Percentiles rank a stretch among this genome's conserved stretches.
Evolutionary conservation across 2,797 vertebrate genomes (phyloP).

Genomic region (Pachyuromys duprasi): DNA sequence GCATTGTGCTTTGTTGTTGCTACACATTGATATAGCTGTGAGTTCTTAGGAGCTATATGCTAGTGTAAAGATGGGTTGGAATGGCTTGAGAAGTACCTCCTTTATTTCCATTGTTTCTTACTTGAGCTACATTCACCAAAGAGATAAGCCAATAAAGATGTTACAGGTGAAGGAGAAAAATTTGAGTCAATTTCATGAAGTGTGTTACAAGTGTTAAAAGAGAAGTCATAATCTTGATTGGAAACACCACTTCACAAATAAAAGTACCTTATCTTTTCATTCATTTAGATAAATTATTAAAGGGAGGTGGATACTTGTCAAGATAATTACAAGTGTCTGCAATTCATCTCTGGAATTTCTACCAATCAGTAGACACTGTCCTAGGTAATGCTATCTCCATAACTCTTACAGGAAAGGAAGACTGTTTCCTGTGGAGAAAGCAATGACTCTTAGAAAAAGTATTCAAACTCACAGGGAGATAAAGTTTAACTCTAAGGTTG

Average conservation of each 20-base stretch:
- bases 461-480: background rate
- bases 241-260: background rate
- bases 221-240: background rate
- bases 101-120: background rate
- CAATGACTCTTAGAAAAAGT: background rate
- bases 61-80: background rate
- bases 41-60: background rate
- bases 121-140: background rate
- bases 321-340: background rate
- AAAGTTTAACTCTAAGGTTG: conserved; percentile 40
- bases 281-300: background rate
- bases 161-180: background rate
- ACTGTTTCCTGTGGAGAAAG: background rate
- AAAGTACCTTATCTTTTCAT: background rate
- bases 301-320: background rate
- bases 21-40: background rate
- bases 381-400: background rate
- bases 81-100: background rate
- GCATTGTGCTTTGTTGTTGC: background rate
- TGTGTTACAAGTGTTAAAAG: background rate
- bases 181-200: background rate
- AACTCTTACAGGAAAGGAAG: background rate
- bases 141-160: background rate
- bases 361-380: background rate
- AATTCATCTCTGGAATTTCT: background rate